Percentiles rank a stretch among this genome's conserved stretches.
phyloP scores from a whole-genome alignment of 1,140 invertebrate genomes.

The Brachionus paranguensis region DNA sequence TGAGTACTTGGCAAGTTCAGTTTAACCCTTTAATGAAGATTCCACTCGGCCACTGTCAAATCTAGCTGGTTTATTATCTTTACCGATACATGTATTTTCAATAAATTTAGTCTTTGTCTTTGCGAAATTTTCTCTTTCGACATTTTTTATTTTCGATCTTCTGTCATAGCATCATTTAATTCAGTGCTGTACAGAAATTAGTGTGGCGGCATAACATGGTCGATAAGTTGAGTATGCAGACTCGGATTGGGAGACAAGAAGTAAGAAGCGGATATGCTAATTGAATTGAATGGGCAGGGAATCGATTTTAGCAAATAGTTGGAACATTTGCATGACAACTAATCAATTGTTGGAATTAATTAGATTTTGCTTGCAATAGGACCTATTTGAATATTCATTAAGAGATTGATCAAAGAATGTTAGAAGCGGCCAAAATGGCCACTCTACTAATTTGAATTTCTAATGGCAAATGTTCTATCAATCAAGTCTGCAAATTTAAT shows the following conservation, averaged over 20 bases:
- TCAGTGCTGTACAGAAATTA: neutral
- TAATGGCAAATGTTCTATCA: neutral
- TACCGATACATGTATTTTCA: too few species aligned
- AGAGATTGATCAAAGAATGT: neutral
- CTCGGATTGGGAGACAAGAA: neutral
- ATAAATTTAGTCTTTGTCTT: too few species aligned
- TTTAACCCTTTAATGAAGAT: too few species aligned
- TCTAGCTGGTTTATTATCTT: too few species aligned
- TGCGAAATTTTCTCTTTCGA: too few species aligned
- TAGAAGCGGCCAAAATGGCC: neutral
- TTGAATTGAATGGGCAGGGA: neutral
- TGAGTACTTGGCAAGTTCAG: too few species aligned
- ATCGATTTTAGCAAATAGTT: neutral
- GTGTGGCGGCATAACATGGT: neutral
- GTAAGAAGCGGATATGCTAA: neutral
- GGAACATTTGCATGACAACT: neutral
- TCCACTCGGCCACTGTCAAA: too few species aligned
- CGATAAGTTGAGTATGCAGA: neutral
- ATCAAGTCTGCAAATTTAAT: neutral
- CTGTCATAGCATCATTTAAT: too few species aligned
- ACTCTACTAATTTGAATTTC: neutral
- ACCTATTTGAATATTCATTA: slow-evolving; percentile 3
- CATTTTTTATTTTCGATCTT: too few species aligned
- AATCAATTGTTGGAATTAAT: neutral
- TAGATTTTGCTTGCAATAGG: neutral